Base-by-base conservation (phyloP, 2,888 invertebrate genomes). In the Leptopilina syphax region DNA sequence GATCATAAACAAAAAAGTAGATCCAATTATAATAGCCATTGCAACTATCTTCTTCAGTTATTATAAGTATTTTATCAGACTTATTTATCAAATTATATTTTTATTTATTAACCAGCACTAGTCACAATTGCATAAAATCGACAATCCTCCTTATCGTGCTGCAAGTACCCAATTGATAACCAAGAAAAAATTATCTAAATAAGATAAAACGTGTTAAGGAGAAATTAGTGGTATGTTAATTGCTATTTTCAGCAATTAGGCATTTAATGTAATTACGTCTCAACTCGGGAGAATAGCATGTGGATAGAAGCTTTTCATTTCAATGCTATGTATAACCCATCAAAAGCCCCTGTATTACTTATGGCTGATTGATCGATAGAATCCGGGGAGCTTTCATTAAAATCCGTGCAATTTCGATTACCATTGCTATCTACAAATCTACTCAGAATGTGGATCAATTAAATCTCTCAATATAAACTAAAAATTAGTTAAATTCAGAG, bases 311-410 rank as follows among this genome's bases (percentile, higher is more conserved):
- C 85, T 86, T 83, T 83, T 82, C 82, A 83, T 83, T 50, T 83
- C 82, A 8, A 57, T 8, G 87, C 85, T 86, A 86, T 85, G 83
- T 84, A 84, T 84, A 82, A 84, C 86, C 87, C 86, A 84, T 86
- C 86, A 85, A 86, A 86, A 86, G 87, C 85, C 81, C 87, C 84
- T 44, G 86, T 87, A 87, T 87, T 87, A 86, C 87, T 87, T 86
- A 86, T 86, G 85, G 87, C 83, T 85, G 87, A 87, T 87, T 87
- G 87, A 87, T 87, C 87, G 87, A 87, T 87, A 87, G 86, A 85
- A 44, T 66, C 70, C 65, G 34, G 27, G 27, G 63, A 79, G 79
- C 63, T 79, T 77, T 78, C 68, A 82, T 82, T 80, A 60, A 18
- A 67, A n/a, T 54, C 65, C 47, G n/a, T 10, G 9, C n/a, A 60